Conservation (phyloP, 2,113 vertebrate genomes). For the Hemibagrus wyckioides region DNA sequence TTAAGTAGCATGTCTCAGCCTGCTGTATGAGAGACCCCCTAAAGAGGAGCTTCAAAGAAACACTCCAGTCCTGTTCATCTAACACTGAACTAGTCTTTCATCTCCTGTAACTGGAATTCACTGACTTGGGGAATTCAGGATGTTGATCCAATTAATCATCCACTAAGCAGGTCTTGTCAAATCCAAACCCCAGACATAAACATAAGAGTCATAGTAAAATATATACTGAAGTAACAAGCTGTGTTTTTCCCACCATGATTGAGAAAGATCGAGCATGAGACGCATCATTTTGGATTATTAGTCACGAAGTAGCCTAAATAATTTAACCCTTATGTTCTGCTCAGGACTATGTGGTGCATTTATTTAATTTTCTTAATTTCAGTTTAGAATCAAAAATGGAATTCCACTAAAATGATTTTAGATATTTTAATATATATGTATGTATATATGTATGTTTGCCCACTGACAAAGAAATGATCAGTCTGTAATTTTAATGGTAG, state of each 20-base stretch:
- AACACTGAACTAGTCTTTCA: conserved; percentile 18
- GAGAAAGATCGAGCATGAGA: not conserved
- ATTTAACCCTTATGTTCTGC: not conserved
- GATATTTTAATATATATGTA: too few relatives aligned
- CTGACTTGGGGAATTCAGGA: not conserved
- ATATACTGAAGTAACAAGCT: not conserved
- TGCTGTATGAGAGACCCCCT: conserved; percentile 1
- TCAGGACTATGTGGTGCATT: not conserved
- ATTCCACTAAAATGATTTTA: not conserved
- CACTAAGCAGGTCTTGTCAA: conserved; percentile 10
- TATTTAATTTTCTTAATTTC: not conserved
- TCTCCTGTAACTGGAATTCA: conserved; percentile 14
- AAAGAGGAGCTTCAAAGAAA: conserved; percentile 25
- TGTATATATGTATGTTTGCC: too few relatives aligned
- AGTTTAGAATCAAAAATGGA: not conserved
- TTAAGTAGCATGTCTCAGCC: not conserved
- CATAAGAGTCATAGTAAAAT: conserved; percentile 17
- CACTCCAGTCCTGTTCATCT: conserved; percentile 2
- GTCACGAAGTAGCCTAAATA: not conserved
- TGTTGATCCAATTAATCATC: conserved; percentile 20
- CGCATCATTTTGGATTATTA: not conserved
- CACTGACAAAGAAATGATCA: too few relatives aligned
- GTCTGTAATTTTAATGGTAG: too few relatives aligned
- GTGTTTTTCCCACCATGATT: not conserved
- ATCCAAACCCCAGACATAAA: not conserved